A percentile compares a stretch with the other conserved stretches of the same genome.
Conservation (phyloP, 1,140 invertebrate genomes). For the Drosophila grimshawi region DNA sequence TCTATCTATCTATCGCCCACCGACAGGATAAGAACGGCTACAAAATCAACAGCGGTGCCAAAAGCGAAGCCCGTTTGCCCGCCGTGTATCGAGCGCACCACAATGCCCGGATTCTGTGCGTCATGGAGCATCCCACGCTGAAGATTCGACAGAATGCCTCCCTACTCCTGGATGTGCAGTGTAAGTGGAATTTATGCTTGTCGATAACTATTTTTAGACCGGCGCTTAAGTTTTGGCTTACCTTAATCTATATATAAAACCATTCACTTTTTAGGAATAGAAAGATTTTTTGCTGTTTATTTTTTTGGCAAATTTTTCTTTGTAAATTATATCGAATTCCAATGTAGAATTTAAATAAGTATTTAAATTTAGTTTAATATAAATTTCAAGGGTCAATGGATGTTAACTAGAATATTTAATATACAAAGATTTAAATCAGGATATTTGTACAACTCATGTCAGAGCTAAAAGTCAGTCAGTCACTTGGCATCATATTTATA, state of each 20-base stretch:
- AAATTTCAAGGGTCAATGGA: too few species aligned
- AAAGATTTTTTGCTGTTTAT: neutral
- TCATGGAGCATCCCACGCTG: constrained; percentile 89
- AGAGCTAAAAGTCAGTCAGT: constrained; percentile 11
- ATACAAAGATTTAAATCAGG: neutral
- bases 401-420: too few species aligned
- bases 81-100: constrained; percentile 90
- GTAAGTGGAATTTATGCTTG: constrained; percentile 86
- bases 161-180: constrained; percentile 91
- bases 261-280: too few species aligned
- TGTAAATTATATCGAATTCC: too few species aligned
- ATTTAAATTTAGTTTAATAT: too few species aligned
- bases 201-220: neutral
- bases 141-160: constrained; percentile 89
- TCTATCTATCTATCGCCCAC: constrained; percentile 2
- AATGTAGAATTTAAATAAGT: too few species aligned
- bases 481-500: constrained; percentile 42
- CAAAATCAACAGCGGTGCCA: constrained; percentile 85
- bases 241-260: neutral
- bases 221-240: neutral
- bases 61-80: constrained; percentile 88
- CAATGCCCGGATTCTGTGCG: constrained; percentile 90
- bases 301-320: too few species aligned
- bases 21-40: constrained; percentile 82
- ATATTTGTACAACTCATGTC: constrained; percentile 1